Evolutionary conservation across 2,888 invertebrate genomes (phyloP), one percentile per base, ranked within the genome.

Genomic region (Phoenoteleia sp.): DNA sequence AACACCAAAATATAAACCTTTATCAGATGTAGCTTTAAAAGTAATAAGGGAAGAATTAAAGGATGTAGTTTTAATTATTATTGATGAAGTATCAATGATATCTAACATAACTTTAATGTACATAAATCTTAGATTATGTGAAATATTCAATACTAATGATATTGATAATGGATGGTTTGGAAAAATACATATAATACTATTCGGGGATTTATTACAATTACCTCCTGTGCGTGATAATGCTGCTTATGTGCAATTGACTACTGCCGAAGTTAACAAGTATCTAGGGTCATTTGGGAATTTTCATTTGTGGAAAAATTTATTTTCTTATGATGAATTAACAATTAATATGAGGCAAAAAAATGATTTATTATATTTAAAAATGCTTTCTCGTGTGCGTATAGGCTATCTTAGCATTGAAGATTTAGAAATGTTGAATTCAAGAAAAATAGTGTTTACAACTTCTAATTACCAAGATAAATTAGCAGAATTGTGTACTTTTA

Each of bases 131-230:
- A 49, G 90, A 25, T 75, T 90, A 29, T 45, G 84, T 9, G 90
- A 89, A 47, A 47, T 47, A n/a, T 47, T 47, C 19, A 13, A 47
- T 89, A 49, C 88, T 86, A 67, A 47, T 82, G 27, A 82, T 81
- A 19, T 52, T 11, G 82, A 87, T 27, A 71, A 90, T 86, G 91
- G 89, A 17, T 90, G 90, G 89, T 91, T 91, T 84, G 90, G 89
- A 9, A 84, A 82, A 67, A 88, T 75, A 56, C 84, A 91, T 86
- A 66, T 90, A 15, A n/a, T n/a, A n/a, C n/a, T n/a, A n/a, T n/a
- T n/a, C n/a, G n/a, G n/a, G n/a, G n/a, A n/a, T n/a, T n/a, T 91
- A 15, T 82, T 91, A 33, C 91, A 91, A 23, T 39, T 60, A 21
- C 90, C 89, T 6, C 91, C 91, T 3, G 89, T 90, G 9, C 86